Evolutionary conservation across 2,797 vertebrate species (phyloP).

Genomic region (Sternotherus odoratus): DNA sequence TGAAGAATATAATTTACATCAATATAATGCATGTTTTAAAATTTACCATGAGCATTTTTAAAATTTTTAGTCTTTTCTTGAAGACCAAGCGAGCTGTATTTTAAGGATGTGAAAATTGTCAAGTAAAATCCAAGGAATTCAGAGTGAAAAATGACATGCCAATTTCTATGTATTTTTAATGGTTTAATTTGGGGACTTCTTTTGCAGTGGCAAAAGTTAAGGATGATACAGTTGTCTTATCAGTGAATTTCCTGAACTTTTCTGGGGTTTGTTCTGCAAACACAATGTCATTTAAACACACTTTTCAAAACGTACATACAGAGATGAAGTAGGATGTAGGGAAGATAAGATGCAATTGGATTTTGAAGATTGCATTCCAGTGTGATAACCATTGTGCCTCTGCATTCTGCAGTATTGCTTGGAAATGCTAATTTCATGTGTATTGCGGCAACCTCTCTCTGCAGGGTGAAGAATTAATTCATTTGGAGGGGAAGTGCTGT

Average conservation of each 20-base stretch:
- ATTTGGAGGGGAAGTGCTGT: conserved; percentile 90
- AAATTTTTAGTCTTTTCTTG: not conserved
- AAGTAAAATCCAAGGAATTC: not conserved
- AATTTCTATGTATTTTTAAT: not conserved
- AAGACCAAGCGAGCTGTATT: not conserved
- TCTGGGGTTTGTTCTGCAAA: not conserved
- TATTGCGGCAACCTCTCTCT: conserved; percentile 49
- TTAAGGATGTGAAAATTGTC: not conserved
- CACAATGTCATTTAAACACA: not conserved
- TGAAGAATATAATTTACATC: conserved; percentile 40
- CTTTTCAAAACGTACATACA: conserved; percentile 3
- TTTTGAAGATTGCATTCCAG: conserved; percentile 53
- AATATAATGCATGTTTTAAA: conserved; percentile 32
- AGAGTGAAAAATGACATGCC: not conserved
- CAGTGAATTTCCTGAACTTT: not conserved
- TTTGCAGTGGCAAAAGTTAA: not conserved
- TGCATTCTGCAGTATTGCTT: conserved; percentile 41
- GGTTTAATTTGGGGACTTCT: not conserved
- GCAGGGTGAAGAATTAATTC: conserved; percentile 89
- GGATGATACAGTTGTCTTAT: conserved; percentile 3
- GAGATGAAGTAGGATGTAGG: conserved; percentile 10
- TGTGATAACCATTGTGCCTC: conserved; percentile 49
- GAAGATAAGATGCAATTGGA: conserved; percentile 56
- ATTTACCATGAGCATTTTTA: not conserved
- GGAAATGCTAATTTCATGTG: conserved; percentile 33